Evolutionary conservation across 2,113 vertebrate genomes (phyloP), one percentile per base, ranked within the genome.

Genomic region (Notothenia coriiceps): DNA sequence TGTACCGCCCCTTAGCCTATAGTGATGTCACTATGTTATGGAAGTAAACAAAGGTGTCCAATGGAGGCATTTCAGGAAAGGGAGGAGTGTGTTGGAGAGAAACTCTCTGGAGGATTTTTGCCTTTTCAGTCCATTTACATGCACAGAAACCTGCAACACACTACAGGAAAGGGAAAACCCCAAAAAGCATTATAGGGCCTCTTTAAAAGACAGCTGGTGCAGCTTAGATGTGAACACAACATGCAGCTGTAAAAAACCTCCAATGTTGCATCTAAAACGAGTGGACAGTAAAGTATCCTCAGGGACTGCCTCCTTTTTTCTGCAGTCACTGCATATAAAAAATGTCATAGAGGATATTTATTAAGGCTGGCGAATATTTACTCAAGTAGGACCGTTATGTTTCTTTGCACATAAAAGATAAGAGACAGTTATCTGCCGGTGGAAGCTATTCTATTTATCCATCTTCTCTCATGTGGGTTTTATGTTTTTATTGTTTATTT

Each of bases 291-390:
- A 74, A 75, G 44, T 35, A 10, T 76, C 6, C 25, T 35, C 10
- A 40, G 43, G 51, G 65, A 22, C 54, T 57, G 52, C 22, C 8
- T 52, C n/a, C 3, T 51, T 46, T 29, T 72, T 69, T 76, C 49
- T 59, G 61, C 10, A 22, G 25, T 44, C n/a, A 22, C 29, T 54
- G 44, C n/a, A 77, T 33, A 74, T 46, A 10, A 33, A 13, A 51
- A 49, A 56, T 47, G 15, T 69, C 40, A 29, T 47, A 29, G 25
- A 57, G 43, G 60, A 77, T 33, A 25, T 70, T 88, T 83, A 68
- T 80, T 86, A 70, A 60, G 43, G 35, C 22, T 20, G 68, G 17
- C 18, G 47, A 74, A 70, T 73, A 71, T 69, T 67, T 79, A 46
- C 62, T 44, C 0, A 52, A 25, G 65, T n/a, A 33, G 11, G 40